Evolutionary conservation across 2,113 vertebrate genomes (phyloP), one percentile per base, ranked within the genome.

Genomic region (Brienomyrus brachyistius): DNA sequence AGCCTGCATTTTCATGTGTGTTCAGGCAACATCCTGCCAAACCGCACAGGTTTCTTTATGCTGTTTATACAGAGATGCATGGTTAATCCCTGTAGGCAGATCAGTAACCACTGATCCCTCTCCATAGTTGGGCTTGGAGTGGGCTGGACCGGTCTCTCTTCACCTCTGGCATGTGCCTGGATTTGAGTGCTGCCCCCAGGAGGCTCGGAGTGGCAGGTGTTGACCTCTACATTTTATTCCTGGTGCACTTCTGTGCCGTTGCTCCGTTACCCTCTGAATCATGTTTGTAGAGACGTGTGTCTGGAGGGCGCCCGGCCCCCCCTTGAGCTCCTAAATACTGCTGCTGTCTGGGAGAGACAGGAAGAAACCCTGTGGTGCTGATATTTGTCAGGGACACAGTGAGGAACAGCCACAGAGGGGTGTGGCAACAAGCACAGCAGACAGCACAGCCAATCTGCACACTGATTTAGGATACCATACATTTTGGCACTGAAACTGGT

Each of bases 91-190:
- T 70, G 62, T 70, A 80, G 74, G 15, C 74, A 21, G 74, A 80
- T 80, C 74, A 43, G 13, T 84, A n/a, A 84, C 1, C 9, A 21
- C 82, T 47, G 45, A n/a, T 48, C 82, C 82, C 21, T 48, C 82
- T 13, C 82, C 21, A 92, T 92, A 94, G 92, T 92, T 91, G 92
- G 92, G 54, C 77, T 87, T 89, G 89, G 52, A 86, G 86, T 88
- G 11, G 9, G 48, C 45, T 86, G 66, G 19, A 5, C n/a, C n/a
- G 88, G 82, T 86, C 62, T 50, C 19, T 74, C 59, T 35, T 88
- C 21, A 90, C 91, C 89, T 90, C 5, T 86, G 62, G 80, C n/a
- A 89, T 66, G 66, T 86, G 85, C 77, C 66, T 19, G 50, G 90
- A 77, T 9, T 52, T 2, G 54, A 23, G 23, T 48, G 82, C 88